A percentile compares a stretch with the other conserved stretches of the same genome.
Conservation (phyloP, 2,888 invertebrate genomes). For the Nipponacmea schrenckii region DNA sequence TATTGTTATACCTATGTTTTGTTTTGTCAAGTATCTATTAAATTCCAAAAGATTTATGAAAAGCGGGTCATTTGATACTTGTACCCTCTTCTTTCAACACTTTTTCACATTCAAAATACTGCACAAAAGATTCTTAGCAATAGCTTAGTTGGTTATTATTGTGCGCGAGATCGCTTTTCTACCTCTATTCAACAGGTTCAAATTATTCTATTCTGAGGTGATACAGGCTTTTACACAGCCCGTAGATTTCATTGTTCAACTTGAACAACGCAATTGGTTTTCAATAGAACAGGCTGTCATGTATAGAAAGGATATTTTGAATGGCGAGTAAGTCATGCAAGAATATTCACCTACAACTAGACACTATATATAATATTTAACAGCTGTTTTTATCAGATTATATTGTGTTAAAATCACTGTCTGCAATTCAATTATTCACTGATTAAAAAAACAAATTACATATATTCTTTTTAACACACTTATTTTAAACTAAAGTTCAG, state of each 20-base stretch:
- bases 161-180: constrained; percentile 4
- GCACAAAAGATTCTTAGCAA: neutral
- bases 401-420: no score
- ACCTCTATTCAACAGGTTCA: constrained; percentile 2
- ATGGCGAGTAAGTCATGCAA: no score
- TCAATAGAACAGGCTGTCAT: constrained; percentile 2
- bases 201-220: constrained; percentile 5
- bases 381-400: no score
- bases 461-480: no score
- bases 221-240: constrained; percentile 7
- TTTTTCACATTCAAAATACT: constrained; percentile 2
- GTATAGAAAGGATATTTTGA: neutral
- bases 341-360: no score
- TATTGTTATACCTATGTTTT: constrained; percentile 1
- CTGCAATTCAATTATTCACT: no score
- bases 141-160: neutral
- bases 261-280: constrained; percentile 3
- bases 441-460: no score
- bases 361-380: no score
- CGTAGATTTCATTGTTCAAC: neutral
- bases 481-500: no score
- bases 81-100: constrained; percentile 5
- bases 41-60: neutral
- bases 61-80: constrained; percentile 3
- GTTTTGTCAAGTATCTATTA: constrained; percentile 6